Evolutionary conservation across 2,888 invertebrate species (phyloP), one percentile per base, ranked within the genome.

Genomic region (Meiosimyza decipiens): DNA sequence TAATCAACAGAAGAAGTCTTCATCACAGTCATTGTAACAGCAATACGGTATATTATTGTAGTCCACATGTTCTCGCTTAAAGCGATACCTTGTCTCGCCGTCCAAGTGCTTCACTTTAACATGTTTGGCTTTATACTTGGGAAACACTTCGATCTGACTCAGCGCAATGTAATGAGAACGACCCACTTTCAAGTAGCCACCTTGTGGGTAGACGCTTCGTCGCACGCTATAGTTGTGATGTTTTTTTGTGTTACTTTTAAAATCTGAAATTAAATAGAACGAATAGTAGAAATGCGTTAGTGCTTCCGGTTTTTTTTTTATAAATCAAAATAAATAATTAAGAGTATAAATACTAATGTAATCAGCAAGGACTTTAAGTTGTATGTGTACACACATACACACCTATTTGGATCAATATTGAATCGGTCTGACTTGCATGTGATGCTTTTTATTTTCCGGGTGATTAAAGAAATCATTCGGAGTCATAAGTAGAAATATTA

Each of bases 151-250:
- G 60, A 83, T 73, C 15, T 78, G 74, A 63, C 82, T 83, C 7
- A 86, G 80, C 40, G 76, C 81, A 49, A 80, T 78, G 57, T 78
- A 84, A 72, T 85, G 84, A 2, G 79, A 74, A 62, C 73, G 80
- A 33, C 77, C 83, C 50, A 86, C 83, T 80, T 84, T 85, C 7
- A 86, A 76, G 71, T 86, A 86, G 60, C 86, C 86, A 70, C 86
- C 86, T 3, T 62, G 72, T 15, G 86, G 86, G 73, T 80, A 86
- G 22, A 74, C 81, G 64, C 85, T 83, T 7, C 85, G 80, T 12
- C 81, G 62, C 62, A 70, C 80, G n/a, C 85, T 77, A 18, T 75
- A 77, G 18, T 86, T 76, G 12, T 74, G 77, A 18, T 83, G 82
- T 13, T 77, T 77, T 67, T 80, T 80, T 54, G 80, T 78, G 64